Percentiles rank a stretch among this genome's conserved stretches.
Conservation (phyloP, 2,888 invertebrate genomes). For the Epinotia brunnichana region DNA sequence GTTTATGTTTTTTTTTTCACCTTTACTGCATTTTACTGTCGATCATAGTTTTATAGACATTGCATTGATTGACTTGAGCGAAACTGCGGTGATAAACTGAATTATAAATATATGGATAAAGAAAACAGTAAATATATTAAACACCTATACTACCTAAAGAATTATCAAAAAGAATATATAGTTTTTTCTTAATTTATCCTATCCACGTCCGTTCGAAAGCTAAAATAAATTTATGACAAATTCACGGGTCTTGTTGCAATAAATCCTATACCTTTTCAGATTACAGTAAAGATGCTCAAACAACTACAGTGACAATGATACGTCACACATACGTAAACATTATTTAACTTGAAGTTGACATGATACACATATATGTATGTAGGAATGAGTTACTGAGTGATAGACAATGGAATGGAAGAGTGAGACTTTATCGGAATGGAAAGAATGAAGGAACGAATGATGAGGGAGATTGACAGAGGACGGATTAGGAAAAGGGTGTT, state of each 20-base stretch:
- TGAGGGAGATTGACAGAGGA: too few relatives aligned
- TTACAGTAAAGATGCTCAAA: conserved; percentile 6
- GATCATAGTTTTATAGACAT: conserved; percentile 6
- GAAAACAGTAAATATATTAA: conserved; percentile 9
- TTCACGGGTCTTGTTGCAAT: conserved; percentile 11
- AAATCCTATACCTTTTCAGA: conserved; percentile 3
- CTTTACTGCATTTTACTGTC: conserved; percentile 14
- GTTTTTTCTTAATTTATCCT: conserved; percentile 14
- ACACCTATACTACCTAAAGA: neutral
- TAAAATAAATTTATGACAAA: conserved; percentile 12
- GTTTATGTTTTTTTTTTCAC: neutral
- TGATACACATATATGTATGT: neutral
- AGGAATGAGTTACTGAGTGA: too few relatives aligned
- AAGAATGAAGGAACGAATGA: too few relatives aligned
- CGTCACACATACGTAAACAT: conserved; percentile 8
- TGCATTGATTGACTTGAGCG: conserved; percentile 14
- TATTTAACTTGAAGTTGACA: too few relatives aligned
- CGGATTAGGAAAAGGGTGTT: too few relatives aligned
- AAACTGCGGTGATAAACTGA: conserved; percentile 3
- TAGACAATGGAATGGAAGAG: too few relatives aligned
- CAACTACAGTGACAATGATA: conserved; percentile 6
- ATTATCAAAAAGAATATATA: conserved; percentile 7
- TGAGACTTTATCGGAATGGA: too few relatives aligned
- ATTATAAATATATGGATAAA: conserved; percentile 11
- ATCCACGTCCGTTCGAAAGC: conserved; percentile 10